Percentiles rank a stretch among this genome's conserved stretches.
Conservation (phyloP, 2,113 vertebrate genomes). For the Crotalus horridus region DNA sequence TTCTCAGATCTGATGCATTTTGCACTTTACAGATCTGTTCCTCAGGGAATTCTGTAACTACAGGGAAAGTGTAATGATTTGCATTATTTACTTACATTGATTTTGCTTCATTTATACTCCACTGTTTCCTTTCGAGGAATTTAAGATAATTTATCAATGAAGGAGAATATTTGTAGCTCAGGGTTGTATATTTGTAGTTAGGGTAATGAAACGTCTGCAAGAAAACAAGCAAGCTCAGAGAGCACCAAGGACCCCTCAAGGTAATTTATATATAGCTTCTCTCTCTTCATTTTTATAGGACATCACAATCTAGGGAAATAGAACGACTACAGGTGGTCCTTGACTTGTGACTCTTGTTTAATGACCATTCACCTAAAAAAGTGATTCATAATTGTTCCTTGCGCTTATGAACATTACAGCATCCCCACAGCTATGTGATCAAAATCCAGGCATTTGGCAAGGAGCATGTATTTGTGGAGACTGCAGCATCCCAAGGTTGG, state of each 20-base stretch:
- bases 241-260: not conserved
- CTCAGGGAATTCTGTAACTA: not conserved
- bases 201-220: too few relatives aligned
- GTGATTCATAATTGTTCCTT: not conserved
- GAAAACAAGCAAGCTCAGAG: too few relatives aligned
- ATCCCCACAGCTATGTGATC: not conserved
- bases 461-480: not conserved
- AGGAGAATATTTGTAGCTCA: too few relatives aligned
- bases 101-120: not conserved
- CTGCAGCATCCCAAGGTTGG: too few relatives aligned
- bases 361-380: not conserved
- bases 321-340: not conserved
- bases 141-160: not conserved
- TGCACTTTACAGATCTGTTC: not conserved
- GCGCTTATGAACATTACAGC: not conserved
- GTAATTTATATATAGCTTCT: not conserved
- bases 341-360: not conserved
- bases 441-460: not conserved
- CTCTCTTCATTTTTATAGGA: not conserved
- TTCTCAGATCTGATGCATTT: not conserved
- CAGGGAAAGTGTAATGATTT: not conserved
- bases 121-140: not conserved
- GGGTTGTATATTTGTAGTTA: too few relatives aligned
- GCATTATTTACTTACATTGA: not conserved
- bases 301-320: not conserved